Evolutionary conservation across 1,140 invertebrate species (phyloP).

Genomic region (Hydropsyche tenuis): DNA sequence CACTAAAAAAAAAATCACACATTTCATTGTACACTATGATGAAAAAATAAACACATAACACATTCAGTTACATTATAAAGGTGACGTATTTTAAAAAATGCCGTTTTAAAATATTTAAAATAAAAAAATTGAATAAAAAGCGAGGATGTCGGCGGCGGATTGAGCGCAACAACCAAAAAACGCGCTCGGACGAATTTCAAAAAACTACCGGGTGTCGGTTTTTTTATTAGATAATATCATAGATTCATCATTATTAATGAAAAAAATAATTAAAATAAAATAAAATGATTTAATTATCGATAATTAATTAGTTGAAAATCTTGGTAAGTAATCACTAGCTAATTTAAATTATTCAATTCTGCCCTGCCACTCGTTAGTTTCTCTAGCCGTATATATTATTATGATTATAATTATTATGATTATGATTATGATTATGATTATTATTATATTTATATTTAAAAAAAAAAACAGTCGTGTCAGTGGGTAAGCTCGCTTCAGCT

Average conservation of each 20-base stretch:
- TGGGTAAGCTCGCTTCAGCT: slow-evolving; percentile 27
- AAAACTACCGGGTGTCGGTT: slow-evolving; percentile 46
- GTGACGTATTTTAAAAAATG: neutral
- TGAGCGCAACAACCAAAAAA: slow-evolving; percentile 36
- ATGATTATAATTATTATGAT: too few relatives aligned
- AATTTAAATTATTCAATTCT: slow-evolving; percentile 50
- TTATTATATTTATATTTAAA: too few relatives aligned
- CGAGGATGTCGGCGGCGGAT: slow-evolving; percentile 30
- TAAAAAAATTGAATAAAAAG: neutral
- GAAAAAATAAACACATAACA: neutral
- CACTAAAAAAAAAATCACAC: neutral
- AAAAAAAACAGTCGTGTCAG: slow-evolving; percentile 16
- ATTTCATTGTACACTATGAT: neutral
- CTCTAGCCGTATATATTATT: slow-evolving; percentile 23
- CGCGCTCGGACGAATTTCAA: slow-evolving; percentile 45
- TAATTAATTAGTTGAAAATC: slow-evolving; percentile 50
- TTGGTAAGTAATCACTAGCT: slow-evolving; percentile 52
- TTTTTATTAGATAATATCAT: slow-evolving; percentile 49
- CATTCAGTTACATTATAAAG: too few relatives aligned
- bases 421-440: neutral
- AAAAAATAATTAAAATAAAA: slow-evolving; percentile 38
- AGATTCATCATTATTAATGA: slow-evolving; percentile 42
- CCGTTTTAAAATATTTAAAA: neutral
- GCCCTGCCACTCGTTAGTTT: slow-evolving; percentile 51
- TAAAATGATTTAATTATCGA: slow-evolving; percentile 49